Conservation (phyloP, 2,888 invertebrate genomes). For the Tridacna gigas region DNA sequence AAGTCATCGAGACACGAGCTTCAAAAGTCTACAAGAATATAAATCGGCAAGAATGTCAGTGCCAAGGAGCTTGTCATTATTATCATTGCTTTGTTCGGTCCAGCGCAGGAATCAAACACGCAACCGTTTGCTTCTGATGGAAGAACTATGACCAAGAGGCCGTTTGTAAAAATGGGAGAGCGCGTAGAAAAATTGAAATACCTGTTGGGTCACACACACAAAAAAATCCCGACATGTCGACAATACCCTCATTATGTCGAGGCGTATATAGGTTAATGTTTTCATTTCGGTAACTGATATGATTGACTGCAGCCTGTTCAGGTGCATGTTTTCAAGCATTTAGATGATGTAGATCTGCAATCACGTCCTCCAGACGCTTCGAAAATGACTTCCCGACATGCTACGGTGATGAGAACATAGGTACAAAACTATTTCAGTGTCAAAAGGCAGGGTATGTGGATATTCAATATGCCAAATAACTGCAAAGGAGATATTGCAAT, state of each 20-base stretch:
- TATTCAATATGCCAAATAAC: slow-evolving; percentile 16
- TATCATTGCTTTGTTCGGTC: too few species aligned
- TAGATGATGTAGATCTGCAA: slow-evolving; percentile 16
- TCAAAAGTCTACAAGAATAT: too few species aligned
- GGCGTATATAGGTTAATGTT: slow-evolving; percentile 18
- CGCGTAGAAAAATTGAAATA: background rate
- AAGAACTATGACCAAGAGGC: too few species aligned
- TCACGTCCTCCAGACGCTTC: slow-evolving; percentile 11
- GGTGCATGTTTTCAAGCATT: slow-evolving; percentile 10
- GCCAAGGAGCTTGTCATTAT: too few species aligned
- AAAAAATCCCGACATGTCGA: background rate
- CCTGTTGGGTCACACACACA: background rate
- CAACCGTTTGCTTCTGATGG: too few species aligned
- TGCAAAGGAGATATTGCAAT: background rate
- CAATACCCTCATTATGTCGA: slow-evolving; percentile 12
- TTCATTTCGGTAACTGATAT: slow-evolving; percentile 15
- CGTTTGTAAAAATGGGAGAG: too few species aligned
- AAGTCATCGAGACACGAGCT: too few species aligned
- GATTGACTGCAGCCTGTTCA: slow-evolving; percentile 10
- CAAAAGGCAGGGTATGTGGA: slow-evolving; percentile 13
- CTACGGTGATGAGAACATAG: slow-evolving; percentile 10
- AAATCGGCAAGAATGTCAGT: too few species aligned
- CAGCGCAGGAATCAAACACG: too few species aligned
- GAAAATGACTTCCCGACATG: slow-evolving; percentile 23
- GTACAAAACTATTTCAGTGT: slow-evolving; percentile 24